Evolutionary conservation across 2,888 invertebrate species (phyloP).

Genomic region (Amphipoea oculea): DNA sequence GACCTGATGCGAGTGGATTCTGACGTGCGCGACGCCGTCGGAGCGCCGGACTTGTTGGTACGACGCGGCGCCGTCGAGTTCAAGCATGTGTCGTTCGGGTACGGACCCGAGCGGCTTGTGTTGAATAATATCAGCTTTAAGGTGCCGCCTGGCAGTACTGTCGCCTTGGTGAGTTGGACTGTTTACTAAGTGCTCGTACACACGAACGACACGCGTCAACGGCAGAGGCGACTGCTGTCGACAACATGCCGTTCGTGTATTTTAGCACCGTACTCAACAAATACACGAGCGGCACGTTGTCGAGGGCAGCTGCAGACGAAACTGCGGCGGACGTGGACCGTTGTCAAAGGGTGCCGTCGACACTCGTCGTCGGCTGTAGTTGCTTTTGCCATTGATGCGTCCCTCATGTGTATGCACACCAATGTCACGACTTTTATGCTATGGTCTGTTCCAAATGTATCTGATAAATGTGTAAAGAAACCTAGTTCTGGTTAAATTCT

Average conservation of each 20-base stretch:
- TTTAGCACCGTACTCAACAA: no score
- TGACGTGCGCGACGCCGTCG: conserved; percentile 96
- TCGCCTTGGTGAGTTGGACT: conserved; percentile 92
- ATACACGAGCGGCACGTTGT: no score
- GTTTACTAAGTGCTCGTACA: no score
- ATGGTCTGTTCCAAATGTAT: neutral
- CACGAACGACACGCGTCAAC: no score
- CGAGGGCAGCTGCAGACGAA: no score
- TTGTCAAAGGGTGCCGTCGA: no score
- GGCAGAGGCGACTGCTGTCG: no score
- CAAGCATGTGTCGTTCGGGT: conserved; percentile 96
- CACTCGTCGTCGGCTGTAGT: no score
- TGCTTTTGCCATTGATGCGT: no score
- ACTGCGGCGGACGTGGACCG: no score
- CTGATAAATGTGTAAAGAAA: neutral
- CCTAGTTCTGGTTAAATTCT: neutral
- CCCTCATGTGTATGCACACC: neutral
- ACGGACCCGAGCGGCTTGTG: conserved; percentile 94
- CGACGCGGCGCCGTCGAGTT: conserved; percentile 96
- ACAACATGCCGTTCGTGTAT: no score
- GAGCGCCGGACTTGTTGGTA: conserved; percentile 93
- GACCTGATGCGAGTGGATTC: conserved; percentile 96
- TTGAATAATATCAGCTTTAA: conserved; percentile 94
- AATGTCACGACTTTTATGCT: neutral
- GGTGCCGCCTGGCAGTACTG: conserved; percentile 95